phyloP scores from a whole-genome alignment of 2,113 vertebrate genomes.

The Oxygymnocypris stewartii region DNA sequence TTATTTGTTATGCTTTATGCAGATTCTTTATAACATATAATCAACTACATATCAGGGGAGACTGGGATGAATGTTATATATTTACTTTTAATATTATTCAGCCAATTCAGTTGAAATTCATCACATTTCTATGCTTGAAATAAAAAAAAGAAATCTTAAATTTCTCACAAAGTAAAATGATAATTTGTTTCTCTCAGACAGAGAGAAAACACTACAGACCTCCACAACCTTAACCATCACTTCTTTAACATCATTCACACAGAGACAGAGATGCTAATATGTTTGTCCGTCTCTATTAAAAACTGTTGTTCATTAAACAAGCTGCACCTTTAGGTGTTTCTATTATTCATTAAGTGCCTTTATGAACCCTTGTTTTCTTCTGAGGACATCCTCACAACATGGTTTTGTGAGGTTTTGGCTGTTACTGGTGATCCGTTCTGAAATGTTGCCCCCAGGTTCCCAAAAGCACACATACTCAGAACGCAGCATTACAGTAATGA shows the following conservation, averaged over 20 bases:
- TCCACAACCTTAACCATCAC: background rate
- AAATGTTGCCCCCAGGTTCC: background rate
- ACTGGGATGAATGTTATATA: background rate
- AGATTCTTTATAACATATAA: background rate
- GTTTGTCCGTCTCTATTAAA: background rate
- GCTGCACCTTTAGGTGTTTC: background rate
- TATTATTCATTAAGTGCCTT: background rate
- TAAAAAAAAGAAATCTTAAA: background rate
- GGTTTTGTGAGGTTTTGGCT: background rate
- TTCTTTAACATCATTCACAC: background rate
- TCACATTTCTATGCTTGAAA: background rate
- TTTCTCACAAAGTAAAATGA: background rate
- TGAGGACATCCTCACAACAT: background rate
- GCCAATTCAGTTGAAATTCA: background rate
- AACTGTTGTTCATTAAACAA: background rate
- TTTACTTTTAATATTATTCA: background rate
- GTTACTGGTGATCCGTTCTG: slow-evolving; percentile 5
- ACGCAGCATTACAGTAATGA: slow-evolving; percentile 63
- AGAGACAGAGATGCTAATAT: background rate
- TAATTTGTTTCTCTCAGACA: background rate
- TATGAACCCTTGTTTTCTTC: background rate
- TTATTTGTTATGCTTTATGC: background rate
- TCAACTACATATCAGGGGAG: background rate
- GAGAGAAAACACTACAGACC: background rate
- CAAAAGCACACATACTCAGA: background rate